Evolutionary conservation across 2,888 invertebrate genomes (phyloP), one percentile per base, ranked within the genome.

Genomic region (Strigamia maritima): DNA sequence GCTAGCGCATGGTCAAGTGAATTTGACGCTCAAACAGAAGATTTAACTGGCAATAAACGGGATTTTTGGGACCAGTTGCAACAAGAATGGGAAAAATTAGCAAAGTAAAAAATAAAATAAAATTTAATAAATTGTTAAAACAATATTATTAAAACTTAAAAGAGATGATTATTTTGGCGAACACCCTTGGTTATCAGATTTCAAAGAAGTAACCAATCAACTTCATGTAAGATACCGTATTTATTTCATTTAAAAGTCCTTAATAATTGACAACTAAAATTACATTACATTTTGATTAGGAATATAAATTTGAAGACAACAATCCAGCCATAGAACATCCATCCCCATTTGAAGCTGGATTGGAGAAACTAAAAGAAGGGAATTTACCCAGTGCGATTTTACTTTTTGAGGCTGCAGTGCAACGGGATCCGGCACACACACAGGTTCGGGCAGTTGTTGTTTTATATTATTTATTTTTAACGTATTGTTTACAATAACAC

Each of bases 321-420:
- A 98, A 98, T 89, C 92, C 95, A 14, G 92, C 96, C 91, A 87
- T 90, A 76, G 91, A 92, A 83, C 86, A 91, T 81, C 88, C 89
- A 78, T 91, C 94, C 87, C 93, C 96, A 0, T 90, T 97, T 80
- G 92, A 92, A 85, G 92, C 94, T 83, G 98, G 97, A 0, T 92
- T 95, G 85, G 90, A 91, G 83, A 92, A 92, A 84, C 87, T 98
- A 81, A 90, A 90, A 83, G 90, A 90, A 83, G 97, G 97, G 12
- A 98, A 98, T 86, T 90, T 98, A 82, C 95, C 98, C 38, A 94
- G 95, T 82, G 98, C 99, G 19, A 97, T 97, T 0, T 87, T 98
- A 31, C 93, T 97, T 84, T 98, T 99, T 87, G 99, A 99, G 87
- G 95, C 95, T 77, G 97, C 98, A 12, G 95, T 92, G 2, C 92